Conservation (phyloP, 2,113 vertebrate species). For the Carlito syrichta region DNA sequence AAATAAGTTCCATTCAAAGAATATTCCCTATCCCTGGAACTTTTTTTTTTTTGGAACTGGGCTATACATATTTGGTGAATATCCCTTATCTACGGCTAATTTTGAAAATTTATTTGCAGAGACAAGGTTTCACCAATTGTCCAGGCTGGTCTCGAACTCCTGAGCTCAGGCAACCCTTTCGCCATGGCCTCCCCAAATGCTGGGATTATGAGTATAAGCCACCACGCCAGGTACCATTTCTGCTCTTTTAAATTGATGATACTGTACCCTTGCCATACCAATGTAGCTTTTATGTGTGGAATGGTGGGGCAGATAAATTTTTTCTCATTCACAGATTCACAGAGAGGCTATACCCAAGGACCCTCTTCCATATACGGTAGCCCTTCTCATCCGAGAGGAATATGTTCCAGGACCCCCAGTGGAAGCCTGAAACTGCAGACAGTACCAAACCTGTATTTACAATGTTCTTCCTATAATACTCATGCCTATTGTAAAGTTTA, state of each 20-base stretch:
- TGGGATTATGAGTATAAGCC: too few species aligned
- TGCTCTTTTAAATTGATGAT: not conserved
- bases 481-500: not conserved
- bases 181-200: too few species aligned
- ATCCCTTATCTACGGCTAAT: too few species aligned
- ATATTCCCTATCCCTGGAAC: not conserved
- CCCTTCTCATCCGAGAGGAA: not conserved
- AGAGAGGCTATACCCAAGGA: not conserved
- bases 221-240: too few species aligned
- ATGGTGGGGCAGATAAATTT: not conserved
- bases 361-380: not conserved
- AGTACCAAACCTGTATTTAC: not conserved
- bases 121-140: too few species aligned
- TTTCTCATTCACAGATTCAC: too few species aligned
- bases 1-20: not conserved
- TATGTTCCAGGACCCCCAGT: not conserved
- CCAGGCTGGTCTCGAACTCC: too few species aligned
- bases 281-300: not conserved
- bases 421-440: not conserved
- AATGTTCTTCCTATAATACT: not conserved
- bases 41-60: too few species aligned
- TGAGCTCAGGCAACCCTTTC: too few species aligned
- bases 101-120: too few species aligned
- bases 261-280: too few species aligned
- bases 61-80: too few species aligned